Conservation (phyloP, 2,888 invertebrate genomes). For the Nemotelus nigrinus region DNA sequence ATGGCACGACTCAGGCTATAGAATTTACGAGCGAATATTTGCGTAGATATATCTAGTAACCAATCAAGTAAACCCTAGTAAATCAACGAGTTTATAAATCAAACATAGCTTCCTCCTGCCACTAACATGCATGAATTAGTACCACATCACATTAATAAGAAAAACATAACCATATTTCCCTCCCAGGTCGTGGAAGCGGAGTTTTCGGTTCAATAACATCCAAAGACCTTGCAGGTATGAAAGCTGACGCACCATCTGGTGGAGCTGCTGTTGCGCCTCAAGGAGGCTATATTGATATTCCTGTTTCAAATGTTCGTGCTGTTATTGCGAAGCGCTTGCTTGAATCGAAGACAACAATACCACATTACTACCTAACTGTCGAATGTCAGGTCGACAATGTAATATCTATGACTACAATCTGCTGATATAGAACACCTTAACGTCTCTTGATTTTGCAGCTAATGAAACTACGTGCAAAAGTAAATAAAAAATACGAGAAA, state of each 20-base stretch:
- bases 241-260: slow-evolving; percentile 57
- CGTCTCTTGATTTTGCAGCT: slow-evolving; percentile 54
- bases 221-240: slow-evolving; percentile 74
- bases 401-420: slow-evolving; percentile 58
- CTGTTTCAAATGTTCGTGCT: slow-evolving; percentile 83
- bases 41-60: too few species aligned
- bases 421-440: neutral
- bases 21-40: too few species aligned
- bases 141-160: neutral
- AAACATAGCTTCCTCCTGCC: too few species aligned
- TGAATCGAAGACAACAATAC: slow-evolving; percentile 91
- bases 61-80: too few species aligned
- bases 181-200: slow-evolving; percentile 77
- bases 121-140: neutral
- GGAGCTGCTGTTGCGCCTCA: slow-evolving; percentile 57
- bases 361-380: slow-evolving; percentile 94
- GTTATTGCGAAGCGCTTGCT: slow-evolving; percentile 90
- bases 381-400: slow-evolving; percentile 87
- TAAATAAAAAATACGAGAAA: slow-evolving; percentile 84
- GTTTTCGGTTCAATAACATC: slow-evolving; percentile 85
- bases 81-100: too few species aligned
- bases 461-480: slow-evolving; percentile 76
- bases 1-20: too few species aligned
- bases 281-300: slow-evolving; percentile 74
- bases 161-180: slow-evolving; percentile 16